Evolutionary conservation across 2,888 invertebrate species (phyloP), one percentile per base, ranked within the genome.

Genomic region (Entomobrya multifasciata): DNA sequence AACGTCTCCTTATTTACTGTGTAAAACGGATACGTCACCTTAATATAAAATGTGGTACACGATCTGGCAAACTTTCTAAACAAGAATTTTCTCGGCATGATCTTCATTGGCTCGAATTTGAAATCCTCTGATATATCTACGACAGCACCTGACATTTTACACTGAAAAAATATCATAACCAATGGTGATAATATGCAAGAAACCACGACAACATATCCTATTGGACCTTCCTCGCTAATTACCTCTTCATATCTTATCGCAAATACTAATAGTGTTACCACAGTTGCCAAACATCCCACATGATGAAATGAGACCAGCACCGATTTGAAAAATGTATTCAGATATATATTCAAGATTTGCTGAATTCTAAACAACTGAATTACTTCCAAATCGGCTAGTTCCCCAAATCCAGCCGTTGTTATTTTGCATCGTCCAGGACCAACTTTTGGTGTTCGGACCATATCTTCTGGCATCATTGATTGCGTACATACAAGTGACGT

Each of bases 281-380:
- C 25, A 6, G 44, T 13, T 4, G 22, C 17, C 25, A 78, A 11
- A 5, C 55, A 36, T 6, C 41, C 60, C 1, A 78, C 77, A 20
- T 78, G 77, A 41, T 78, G 60, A 41, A 78, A 78, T 41, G 77
- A 36, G 11, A 78, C 47, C 60, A 78, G 17, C 1, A 62, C 8
- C 0, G 60, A 60, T 20, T 55, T n/a, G 15, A 60, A 78, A 15
- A 57, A 57, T 4, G 13, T 22, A 17, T 57, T 78, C 20, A 78
- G 1, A 1, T 60, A 13, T 0, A 20, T n/a, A 60, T 78, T 78
- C 15, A 78, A 41, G 15, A 78, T 25, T 25, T 78, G 60, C 44
- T 78, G 77, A 4, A n/a, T 22, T 22, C 77, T 60, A 62, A 60
- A 78, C 1, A 44, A 11, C n/a, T 44, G 0, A 1, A 78, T 15